A percentile compares a stretch with the other conserved stretches of the same genome.
These are phyloP conservation scores for Lycophotia porphyrea DNA, from an alignment of 2,888 invertebrate genomes.

Conservation along the genomic window DNA sequence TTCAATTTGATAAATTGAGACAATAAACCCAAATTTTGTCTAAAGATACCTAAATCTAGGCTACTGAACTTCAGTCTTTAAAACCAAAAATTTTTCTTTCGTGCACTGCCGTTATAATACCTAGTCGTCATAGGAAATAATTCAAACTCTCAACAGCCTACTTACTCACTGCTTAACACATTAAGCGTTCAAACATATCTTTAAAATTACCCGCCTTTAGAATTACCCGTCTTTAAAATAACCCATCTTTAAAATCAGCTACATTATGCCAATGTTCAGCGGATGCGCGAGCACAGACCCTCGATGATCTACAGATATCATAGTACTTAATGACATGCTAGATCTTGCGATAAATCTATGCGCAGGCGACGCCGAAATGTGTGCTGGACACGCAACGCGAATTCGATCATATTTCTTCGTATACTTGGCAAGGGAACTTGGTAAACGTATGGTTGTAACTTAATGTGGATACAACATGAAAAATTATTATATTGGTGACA, in stretches of 20 bases:
- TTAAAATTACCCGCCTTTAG: constrained; percentile 18
- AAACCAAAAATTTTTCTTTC: background rate
- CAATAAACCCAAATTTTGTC: background rate
- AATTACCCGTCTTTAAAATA: constrained; percentile 22
- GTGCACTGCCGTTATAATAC: background rate
- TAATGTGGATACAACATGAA: background rate
- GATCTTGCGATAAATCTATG: constrained; percentile 51
- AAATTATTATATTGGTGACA: background rate
- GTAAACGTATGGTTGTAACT: background rate
- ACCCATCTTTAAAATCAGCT: constrained; percentile 15
- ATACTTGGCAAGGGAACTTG: constrained; percentile 8
- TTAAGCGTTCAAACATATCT: constrained; percentile 22
- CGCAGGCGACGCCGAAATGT: constrained; percentile 58
- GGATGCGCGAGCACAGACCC: constrained; percentile 23
- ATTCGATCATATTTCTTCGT: constrained; percentile 47
- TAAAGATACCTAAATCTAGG: background rate
- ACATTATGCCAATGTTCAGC: constrained; percentile 40
- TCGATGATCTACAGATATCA: constrained; percentile 46
- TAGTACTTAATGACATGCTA: constrained; percentile 49
- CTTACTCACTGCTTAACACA: constrained; percentile 35
- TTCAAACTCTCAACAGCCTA: background rate
- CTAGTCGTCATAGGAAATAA: background rate
- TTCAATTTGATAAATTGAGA: background rate
- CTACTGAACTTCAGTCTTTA: background rate
- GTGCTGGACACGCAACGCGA: constrained; percentile 52